Evolutionary conservation across 1,140 invertebrate species (phyloP), one percentile per base, ranked within the genome.

Genomic region (Bombyx mandarina): DNA sequence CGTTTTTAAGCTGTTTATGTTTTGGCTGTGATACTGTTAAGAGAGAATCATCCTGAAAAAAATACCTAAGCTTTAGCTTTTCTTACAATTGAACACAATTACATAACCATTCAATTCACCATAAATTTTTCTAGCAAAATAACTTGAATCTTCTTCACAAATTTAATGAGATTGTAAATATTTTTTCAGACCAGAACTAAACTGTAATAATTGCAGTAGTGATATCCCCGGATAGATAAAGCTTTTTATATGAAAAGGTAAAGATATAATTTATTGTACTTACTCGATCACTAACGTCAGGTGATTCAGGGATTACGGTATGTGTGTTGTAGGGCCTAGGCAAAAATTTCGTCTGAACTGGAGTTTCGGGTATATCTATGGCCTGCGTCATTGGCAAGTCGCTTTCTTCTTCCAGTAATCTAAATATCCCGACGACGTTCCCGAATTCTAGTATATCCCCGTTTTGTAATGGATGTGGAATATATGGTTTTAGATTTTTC

Each of bases 371-470:
- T 43, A 83, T 66, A 26, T 79, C 74, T 2, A 86, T 61, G 12
- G 72, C 80, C 59, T 86, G 83, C 6, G 83, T 86, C 76, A 80
- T 76, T 7, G 83, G 80, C 35, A 84, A 60, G 55, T 78, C 73
- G 56, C 69, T 65, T 7, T 83, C 75, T 10, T 82, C 76, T 26
- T 82, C 71, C 5, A 83, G 55, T 18, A 86, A 52, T 45, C 76
- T 71, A 53, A 83, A 86, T 43, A 86, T 63, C 3, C 79, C 83
- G 61, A 84, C 79, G 3, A 79, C 61, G 43, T 79, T 67, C 0
- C 83, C 83, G 63, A 86, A 83, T 54, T 86, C 81, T 7, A 86
- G 66, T 47, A 73, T 79, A 52, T 84, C 81, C 7, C 83, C 83
- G 65, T 84, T 73, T 54, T 62, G 71, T 7, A 86, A 56, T 1